Evolutionary conservation across 2,113 vertebrate genomes (phyloP), one percentile per base, ranked within the genome.

Genomic region (Charadrius vociferus): DNA sequence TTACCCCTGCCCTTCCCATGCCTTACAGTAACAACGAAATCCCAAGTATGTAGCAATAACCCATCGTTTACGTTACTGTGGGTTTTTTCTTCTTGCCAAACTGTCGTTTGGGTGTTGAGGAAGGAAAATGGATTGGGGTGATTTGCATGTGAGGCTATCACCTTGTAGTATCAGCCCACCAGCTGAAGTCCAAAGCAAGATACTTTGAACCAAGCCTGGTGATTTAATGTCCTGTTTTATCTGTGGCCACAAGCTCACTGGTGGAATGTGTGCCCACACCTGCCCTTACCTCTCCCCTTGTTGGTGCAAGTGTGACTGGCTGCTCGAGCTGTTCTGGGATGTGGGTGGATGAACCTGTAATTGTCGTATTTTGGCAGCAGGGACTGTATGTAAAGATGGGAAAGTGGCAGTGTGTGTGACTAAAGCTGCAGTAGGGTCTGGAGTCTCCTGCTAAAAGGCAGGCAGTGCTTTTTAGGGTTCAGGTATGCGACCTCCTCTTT

Each of bases 361-460:
- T 80, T 77, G 90, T 93, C 91, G 81, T 91, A 10, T 77, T 96
- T 90, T 94, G 79, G 94, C 89, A 95, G 95, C 74, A 94, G 97
- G 95, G 89, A 96, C 82, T 59, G 95, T 93, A 96, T 43, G 97
- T 95, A 88, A 97, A 93, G 97, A 95, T 93, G 74, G 97, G 87
- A 80, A 95, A 66, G 94, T 0, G 94, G 93, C 63, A 91, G 78
- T 86, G 91, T 95, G 93, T 86, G 84, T 91, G 70, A 95, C 81
- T 91, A 94, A 91, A 93, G 93, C 95, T 97, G 94, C 81, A 90
- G 96, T 80, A 73, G 79, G 71, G 71, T 93, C 78, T 95, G n/a
- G 91, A 72, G 73, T 75, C 83, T 95, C 80, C 83, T 95, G 90
- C 95, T 88, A 6, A 81, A 84, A 84, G 88, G 94, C 88, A 91